Conservation (phyloP, 1,140 invertebrate species). For the Homarus americanus region DNA sequence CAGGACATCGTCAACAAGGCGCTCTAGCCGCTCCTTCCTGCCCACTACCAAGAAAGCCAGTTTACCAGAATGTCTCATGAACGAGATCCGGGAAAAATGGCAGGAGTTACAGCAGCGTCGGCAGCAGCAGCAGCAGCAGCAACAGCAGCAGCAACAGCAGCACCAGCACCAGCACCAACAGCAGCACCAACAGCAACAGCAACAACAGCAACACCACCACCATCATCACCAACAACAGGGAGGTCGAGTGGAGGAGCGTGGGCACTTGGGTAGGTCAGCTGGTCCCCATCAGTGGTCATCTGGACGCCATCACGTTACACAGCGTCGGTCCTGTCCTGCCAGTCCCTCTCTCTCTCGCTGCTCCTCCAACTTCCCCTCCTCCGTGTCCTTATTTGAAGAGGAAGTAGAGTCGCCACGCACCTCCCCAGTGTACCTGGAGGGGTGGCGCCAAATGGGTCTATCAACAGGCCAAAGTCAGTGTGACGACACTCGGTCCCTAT, state of each 20-base stretch:
- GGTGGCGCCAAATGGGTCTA: slow-evolving; percentile 30
- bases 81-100: slow-evolving; percentile 67
- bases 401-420: slow-evolving; percentile 27
- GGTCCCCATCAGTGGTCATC: slow-evolving; percentile 54
- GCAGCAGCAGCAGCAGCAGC: slow-evolving; percentile 16
- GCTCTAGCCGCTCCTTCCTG: neutral
- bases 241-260: slow-evolving; percentile 36
- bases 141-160: neutral
- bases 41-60: slow-evolving; percentile 16
- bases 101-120: slow-evolving; percentile 61
- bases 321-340: slow-evolving; percentile 51
- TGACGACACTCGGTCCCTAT: slow-evolving; percentile 41
- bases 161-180: neutral
- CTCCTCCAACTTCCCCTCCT: slow-evolving; percentile 64
- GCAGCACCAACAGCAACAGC: no score
- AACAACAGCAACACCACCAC: no score
- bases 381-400: slow-evolving; percentile 63
- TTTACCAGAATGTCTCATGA: slow-evolving; percentile 54
- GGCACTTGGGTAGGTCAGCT: slow-evolving; percentile 40
- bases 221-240: no score
- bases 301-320: slow-evolving; percentile 36
- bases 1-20: neutral
- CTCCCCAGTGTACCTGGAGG: slow-evolving; percentile 43
- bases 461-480: neutral
- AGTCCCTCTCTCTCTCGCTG: slow-evolving; percentile 52